Evolutionary conservation across 2,888 invertebrate genomes (phyloP).

Genomic region (Coenonympha arcania): DNA sequence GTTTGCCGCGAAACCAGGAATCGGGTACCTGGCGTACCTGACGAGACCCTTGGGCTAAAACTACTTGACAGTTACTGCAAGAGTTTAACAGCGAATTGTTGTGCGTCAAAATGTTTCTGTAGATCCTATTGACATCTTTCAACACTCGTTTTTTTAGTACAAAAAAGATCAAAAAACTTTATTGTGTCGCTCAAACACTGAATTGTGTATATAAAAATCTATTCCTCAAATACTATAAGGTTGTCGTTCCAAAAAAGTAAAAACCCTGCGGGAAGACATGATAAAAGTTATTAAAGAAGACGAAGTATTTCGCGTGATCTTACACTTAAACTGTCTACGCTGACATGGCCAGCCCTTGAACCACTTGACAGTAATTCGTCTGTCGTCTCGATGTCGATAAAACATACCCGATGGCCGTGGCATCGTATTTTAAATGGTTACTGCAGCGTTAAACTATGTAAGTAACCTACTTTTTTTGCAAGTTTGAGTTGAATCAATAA

Average conservation of each 20-base stretch:
- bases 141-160: no score
- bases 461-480: background rate
- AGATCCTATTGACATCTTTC: background rate
- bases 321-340: background rate
- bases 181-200: no score
- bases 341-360: constrained; percentile 19
- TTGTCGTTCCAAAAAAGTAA: no score
- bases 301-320: background rate
- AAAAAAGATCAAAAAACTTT: no score
- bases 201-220: no score
- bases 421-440: background rate
- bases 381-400: constrained; percentile 7
- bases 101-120: background rate
- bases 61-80: background rate
- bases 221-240: no score
- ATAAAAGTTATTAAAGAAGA: no score
- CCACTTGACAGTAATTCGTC: constrained; percentile 15
- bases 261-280: no score
- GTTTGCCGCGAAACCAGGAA: constrained; percentile 22
- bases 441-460: background rate
- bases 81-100: background rate
- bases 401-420: constrained; percentile 1
- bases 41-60: constrained; percentile 4
- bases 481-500: background rate
- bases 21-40: constrained; percentile 14